Base-by-base conservation (phyloP, 2,888 invertebrate species). In the Cantharis lateralis region DNA sequence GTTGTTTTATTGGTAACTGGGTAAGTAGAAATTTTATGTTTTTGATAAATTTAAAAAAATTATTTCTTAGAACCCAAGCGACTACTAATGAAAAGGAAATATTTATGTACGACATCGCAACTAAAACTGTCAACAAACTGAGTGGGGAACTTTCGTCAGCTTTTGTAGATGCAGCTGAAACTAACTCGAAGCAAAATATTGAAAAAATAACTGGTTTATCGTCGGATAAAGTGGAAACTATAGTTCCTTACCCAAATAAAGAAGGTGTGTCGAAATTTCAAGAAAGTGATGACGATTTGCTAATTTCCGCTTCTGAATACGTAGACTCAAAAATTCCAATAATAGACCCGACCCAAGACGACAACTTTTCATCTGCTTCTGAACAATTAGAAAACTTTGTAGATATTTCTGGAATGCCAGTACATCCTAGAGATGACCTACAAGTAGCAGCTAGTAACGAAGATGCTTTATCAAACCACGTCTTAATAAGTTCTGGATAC, bases 141-240 rank as follows among this genome's bases (percentile, higher is more conserved):
- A 93, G 92, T 81, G 96, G 96, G 1, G 95, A 95, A 84, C 89
- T 96, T 71, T 96, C 96, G 4, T 92, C 93, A 71, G 95, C 96
- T 61, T 96, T 96, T 83, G 95, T 96, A 1, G 94, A 95, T 85
- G 96, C 95, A 66, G 96, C 96, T 18, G 96, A 96, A 88, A 95
- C 94, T 81, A 96, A 96, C 87, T 93, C 95, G 10, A 75, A 77
- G 7, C 73, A 81, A 13, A 78, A 82, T 61, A 78, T 80, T 15
- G 74, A 76, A n/a, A 61, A 78, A 10, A 76, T 80, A 48, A 78
- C 80, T 66, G 78, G 80, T n/a, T 81, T 83, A 10, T 81, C 86
- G 18, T 86, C 87, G 4, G 85, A 87, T 75, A 79, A 82, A 5
- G 81, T 86, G 9, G 86, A 87, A 82, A 85, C 84, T 10, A 81